Conservation (phyloP, 2,113 vertebrate genomes). For the Salvelinus fontinalis region DNA sequence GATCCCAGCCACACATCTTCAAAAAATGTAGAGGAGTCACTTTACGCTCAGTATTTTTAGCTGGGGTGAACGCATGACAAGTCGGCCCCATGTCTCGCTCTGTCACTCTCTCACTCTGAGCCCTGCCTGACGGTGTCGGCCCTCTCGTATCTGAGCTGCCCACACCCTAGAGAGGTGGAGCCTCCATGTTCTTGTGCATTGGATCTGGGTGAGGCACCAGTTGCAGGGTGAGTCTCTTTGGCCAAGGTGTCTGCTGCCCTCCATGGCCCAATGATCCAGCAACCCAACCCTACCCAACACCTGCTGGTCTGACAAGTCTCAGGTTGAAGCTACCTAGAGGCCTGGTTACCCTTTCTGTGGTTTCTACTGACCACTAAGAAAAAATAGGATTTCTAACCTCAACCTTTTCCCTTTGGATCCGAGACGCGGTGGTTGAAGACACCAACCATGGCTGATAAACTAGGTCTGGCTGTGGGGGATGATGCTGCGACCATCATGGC, state of each 20-base stretch:
- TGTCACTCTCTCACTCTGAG: conserved; percentile 3
- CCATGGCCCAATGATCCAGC: background rate
- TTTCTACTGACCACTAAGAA: background rate
- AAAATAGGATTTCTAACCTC: background rate
- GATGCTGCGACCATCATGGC: conserved; percentile 85
- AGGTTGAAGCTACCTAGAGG: background rate
- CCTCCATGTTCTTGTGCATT: conserved; percentile 31
- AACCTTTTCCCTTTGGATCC: conserved; percentile 1
- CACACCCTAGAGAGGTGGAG: conserved; percentile 44
- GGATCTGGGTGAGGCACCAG: conserved; percentile 39
- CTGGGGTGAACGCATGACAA: conserved; percentile 15
- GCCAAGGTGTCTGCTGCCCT: conserved; percentile 8
- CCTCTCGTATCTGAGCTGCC: background rate
- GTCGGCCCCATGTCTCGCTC: conserved; percentile 18
- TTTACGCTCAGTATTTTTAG: conserved; percentile 76
- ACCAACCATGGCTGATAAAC: conserved; percentile 74
- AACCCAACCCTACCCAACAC: background rate
- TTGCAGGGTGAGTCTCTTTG: conserved; percentile 6
- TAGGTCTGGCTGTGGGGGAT: conserved; percentile 78
- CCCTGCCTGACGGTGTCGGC: conserved; percentile 1
- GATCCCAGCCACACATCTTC: conserved; percentile 49
- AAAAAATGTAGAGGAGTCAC: conserved; percentile 77
- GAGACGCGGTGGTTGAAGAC: conserved; percentile 24
- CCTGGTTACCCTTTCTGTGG: background rate
- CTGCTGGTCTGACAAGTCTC: background rate